Base-by-base conservation (phyloP, 92 coral and sea anemone genomes). In the Parazoanthus atlanticus region DNA sequence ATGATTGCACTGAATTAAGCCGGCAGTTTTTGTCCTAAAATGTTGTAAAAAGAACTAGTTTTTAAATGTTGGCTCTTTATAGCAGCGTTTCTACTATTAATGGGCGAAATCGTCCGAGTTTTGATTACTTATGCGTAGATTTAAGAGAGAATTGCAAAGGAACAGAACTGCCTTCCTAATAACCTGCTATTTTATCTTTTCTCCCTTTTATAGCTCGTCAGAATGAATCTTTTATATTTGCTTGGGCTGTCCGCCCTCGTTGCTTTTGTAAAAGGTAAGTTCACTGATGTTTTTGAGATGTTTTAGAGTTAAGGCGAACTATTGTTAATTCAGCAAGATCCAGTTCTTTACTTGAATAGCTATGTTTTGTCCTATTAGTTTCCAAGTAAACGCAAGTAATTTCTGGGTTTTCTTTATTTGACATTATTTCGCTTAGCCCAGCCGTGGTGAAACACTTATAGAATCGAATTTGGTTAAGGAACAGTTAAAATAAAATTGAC, bases 261-360 rank as follows among this genome's bases (percentile, higher is more conserved):
- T 17, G 46, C 87, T 28, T 32, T 84, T 84, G 87, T 43, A 26
- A 69, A 84, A 70, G 87, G 87, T 84, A 84, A 70, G 78, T 84
- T 16, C 34, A 52, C 21, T 52, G 58, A 13, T 52, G 21, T 52
- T 52, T 52, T 52, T 61, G 19, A 61, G 21, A 56, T 56, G 65
- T 16, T 52, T 52, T 52, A 16, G 61, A 52, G 61, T 52, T 52
- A 16, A 52, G 19, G 19, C 66, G 25, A 56, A 56, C 25, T 56
- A 56, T 17, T 61, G 69, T 61, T 21, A 25, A 3, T 23, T 61
- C 69, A 19, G 65, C 23, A 49, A 15, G 38, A 36, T 46, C 28
- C 16, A 36, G 38, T 36, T 61, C 9, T 61, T 21, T 2, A 61
- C 26, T 23, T 61, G 58, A 52, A 52, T 52, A 52, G 58, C 21